These are phyloP conservation scores for Mycteria americana DNA, from an alignment of 2,797 vertebrate species.

Conservation along the genomic window DNA sequence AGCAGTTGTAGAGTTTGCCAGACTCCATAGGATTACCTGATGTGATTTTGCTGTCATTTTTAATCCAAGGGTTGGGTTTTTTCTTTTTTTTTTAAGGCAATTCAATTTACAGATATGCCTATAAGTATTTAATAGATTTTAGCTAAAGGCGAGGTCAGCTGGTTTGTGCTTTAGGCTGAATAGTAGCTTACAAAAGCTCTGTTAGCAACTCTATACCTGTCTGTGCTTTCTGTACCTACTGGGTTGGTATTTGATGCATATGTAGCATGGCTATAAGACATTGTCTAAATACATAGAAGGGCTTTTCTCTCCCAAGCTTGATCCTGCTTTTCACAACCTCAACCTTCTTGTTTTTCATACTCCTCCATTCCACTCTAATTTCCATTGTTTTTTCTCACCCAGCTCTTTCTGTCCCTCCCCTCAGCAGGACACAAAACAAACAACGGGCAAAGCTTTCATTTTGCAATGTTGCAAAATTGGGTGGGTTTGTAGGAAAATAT, in stretches of 20 bases:
- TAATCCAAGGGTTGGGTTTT: neutral
- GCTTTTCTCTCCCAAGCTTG: neutral
- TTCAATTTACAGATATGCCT: neutral
- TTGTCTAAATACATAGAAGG: neutral
- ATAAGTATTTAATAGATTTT: neutral
- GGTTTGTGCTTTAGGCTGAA: neutral
- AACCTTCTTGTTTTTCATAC: constrained; percentile 27
- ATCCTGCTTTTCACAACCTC: neutral
- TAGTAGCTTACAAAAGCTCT: neutral
- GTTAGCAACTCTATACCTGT: neutral
- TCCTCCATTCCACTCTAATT: constrained; percentile 23
- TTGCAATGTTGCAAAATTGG: constrained; percentile 34
- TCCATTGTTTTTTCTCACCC: constrained; percentile 49
- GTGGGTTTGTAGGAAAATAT: constrained; percentile 39
- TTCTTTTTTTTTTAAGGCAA: neutral
- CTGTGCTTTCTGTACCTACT: neutral
- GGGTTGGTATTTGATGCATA: neutral
- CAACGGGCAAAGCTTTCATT: neutral
- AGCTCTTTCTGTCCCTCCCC: constrained; percentile 23
- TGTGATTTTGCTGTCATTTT: neutral
- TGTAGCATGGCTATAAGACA: fast-evolving
- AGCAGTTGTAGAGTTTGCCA: neutral
- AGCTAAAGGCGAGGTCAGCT: neutral
- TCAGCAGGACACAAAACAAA: constrained; percentile 33
- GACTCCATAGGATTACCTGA: neutral